Conservation (phyloP, 2,113 vertebrate genomes). For the Cygnus buccinator region DNA sequence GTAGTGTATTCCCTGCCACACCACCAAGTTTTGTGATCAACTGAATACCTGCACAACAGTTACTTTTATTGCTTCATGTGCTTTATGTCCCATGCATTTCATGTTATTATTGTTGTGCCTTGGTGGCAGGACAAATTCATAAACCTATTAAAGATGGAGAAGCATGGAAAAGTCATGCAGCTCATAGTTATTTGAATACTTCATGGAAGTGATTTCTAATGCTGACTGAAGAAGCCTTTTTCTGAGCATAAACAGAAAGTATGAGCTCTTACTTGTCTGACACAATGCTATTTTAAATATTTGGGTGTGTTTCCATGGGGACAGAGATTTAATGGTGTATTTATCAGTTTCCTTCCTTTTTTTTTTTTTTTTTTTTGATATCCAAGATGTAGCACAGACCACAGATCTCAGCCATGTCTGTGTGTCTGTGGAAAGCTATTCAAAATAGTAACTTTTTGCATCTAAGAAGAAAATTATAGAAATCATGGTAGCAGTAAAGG, state of each 20-base stretch:
- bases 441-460: neutral
- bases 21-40: neutral
- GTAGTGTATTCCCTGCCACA: neutral
- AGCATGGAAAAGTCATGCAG: neutral
- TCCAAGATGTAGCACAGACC: neutral
- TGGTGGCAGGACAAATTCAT: slow-evolving; percentile 1
- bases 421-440: neutral
- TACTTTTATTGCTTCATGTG: neutral
- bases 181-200: neutral
- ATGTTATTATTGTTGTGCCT: neutral
- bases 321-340: slow-evolving; percentile 19
- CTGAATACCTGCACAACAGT: neutral
- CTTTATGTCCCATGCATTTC: neutral
- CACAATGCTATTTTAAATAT: slow-evolving; percentile 50
- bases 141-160: slow-evolving; percentile 1
- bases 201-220: slow-evolving; percentile 36
- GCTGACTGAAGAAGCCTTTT: neutral
- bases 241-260: slow-evolving; percentile 25
- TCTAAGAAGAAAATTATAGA: neutral
- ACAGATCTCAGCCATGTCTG: neutral
- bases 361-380: neutral
- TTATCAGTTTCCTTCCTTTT: slow-evolving; percentile 31
- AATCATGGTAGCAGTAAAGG: neutral
- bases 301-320: slow-evolving; percentile 39
- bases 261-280: neutral